A percentile compares a stretch with the other conserved stretches of the same genome.
Conservation (phyloP, 92 coral and sea anemone species). For the Actinernus sp. region DNA sequence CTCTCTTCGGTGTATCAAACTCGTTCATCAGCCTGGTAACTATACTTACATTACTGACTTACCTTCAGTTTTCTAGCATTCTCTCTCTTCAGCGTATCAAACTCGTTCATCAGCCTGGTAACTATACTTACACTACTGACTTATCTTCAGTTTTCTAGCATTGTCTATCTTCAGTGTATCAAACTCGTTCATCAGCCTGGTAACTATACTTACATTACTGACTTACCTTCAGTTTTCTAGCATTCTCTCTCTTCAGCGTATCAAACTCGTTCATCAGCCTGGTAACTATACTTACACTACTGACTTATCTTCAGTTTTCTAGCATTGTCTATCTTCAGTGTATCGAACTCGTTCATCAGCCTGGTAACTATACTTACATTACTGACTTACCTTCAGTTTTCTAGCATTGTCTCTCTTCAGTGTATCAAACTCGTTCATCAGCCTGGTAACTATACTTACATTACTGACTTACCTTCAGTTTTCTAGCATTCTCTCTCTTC, state of each 20-base stretch:
- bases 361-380: too few species aligned
- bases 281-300: too few species aligned
- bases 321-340: not conserved
- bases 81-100: slow-evolving; percentile 72
- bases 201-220: not conserved
- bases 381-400: slow-evolving; percentile 69
- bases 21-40: slow-evolving; percentile 79
- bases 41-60: not conserved
- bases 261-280: slow-evolving; percentile 71
- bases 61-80: slow-evolving; percentile 88
- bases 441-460: slow-evolving; percentile 82
- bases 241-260: slow-evolving; percentile 77
- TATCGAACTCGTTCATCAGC: too few species aligned
- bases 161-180: too few species aligned
- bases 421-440: slow-evolving; percentile 57
- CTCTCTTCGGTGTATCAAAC: slow-evolving; percentile 67
- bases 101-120: slow-evolving; percentile 71
- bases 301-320: not conserved
- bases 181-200: too few species aligned
- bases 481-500: slow-evolving; percentile 79
- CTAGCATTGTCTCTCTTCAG: slow-evolving; percentile 83
- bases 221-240: slow-evolving; percentile 76
- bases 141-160: too few species aligned
- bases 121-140: too few species aligned
- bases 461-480: slow-evolving; percentile 68